Percentiles rank a stretch among this genome's conserved stretches.
These are phyloP conservation scores for Gallinago solitaria DNA, from an alignment of 2,797 vertebrate species.

Conservation along the genomic window DNA sequence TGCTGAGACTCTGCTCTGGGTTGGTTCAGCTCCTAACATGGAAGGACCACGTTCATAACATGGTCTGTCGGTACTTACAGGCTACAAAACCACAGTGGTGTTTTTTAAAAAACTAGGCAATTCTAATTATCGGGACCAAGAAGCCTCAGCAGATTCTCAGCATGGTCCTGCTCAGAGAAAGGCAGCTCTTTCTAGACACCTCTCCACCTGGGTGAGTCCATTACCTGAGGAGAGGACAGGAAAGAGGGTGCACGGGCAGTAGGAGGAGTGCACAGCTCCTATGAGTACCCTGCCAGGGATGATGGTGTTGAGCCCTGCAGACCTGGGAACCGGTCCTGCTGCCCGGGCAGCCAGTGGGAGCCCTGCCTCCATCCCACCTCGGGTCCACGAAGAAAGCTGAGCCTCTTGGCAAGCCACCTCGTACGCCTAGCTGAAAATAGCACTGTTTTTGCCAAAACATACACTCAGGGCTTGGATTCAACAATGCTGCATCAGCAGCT, in stretches of 20 bases:
- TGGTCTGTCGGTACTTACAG: neutral
- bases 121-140: neutral
- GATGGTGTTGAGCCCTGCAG: neutral
- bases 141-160: neutral
- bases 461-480: constrained; percentile 48
- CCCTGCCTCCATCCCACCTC: neutral
- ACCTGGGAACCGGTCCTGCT: neutral
- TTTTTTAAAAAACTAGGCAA: neutral
- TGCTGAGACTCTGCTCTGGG: neutral
- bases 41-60: neutral
- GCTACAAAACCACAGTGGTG: neutral
- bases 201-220: neutral
- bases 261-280: neutral
- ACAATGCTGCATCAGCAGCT: constrained; percentile 44
- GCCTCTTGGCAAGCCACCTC: constrained; percentile 34
- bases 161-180: neutral
- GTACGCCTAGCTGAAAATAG: constrained; percentile 26
- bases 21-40: fast-evolving
- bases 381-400: neutral
- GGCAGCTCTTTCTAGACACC: neutral
- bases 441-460: constrained; percentile 47
- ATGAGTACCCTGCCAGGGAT: fast-evolving
- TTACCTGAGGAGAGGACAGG: neutral
- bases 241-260: fast-evolving
- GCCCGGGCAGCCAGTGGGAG: neutral